Conservation (phyloP, 2,113 vertebrate genomes). For the Pandion haliaetus region DNA sequence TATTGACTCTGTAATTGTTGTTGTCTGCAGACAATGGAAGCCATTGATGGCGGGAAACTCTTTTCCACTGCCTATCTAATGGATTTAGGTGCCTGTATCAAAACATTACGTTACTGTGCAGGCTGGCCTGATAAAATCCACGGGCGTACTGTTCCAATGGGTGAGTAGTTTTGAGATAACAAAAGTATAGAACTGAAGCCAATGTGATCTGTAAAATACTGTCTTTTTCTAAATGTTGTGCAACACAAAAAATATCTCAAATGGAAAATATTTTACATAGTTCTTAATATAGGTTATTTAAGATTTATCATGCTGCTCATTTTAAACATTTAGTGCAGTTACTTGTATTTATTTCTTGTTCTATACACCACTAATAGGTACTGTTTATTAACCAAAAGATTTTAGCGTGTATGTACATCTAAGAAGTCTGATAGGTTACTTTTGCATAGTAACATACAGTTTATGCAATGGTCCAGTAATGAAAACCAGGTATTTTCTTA, state of each 20-base stretch:
- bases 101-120: conserved; percentile 82
- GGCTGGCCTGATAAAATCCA: conserved; percentile 91
- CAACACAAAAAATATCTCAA: neutral
- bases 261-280: neutral
- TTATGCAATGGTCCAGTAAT: neutral
- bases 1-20: neutral
- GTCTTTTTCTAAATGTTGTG: neutral
- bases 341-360: neutral
- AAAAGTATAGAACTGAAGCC: neutral
- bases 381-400: neutral
- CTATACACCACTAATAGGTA: neutral
- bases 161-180: conserved; percentile 62
- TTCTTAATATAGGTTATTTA: neutral
- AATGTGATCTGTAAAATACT: neutral
- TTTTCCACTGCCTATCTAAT: conserved; percentile 79
- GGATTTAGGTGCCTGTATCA: conserved; percentile 82
- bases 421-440: neutral
- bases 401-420: neutral
- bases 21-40: conserved; percentile 82
- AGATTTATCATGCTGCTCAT: neutral
- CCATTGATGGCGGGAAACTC: conserved; percentile 84
- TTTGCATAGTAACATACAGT: neutral
- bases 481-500: neutral
- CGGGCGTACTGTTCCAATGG: conserved; percentile 84
- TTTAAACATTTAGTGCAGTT: neutral